A percentile compares a stretch with the other conserved stretches of the same genome.
Conservation (phyloP, 2,113 vertebrate species). For the Leucoraja erinaceus region DNA sequence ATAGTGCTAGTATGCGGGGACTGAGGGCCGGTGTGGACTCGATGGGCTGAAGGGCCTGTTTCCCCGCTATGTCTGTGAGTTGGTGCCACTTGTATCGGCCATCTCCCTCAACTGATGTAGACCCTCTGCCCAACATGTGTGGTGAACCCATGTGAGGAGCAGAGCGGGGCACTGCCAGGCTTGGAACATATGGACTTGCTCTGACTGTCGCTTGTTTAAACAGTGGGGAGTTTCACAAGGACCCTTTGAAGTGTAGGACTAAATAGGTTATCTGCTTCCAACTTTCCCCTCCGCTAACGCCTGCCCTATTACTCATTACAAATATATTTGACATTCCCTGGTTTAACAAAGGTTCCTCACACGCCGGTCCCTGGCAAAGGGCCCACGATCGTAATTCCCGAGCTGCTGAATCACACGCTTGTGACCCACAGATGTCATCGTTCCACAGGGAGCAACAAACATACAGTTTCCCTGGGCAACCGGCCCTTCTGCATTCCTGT, state of each 20-base stretch:
- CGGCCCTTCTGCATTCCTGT: not conserved
- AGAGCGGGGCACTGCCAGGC: not conserved
- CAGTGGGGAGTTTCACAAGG: not conserved
- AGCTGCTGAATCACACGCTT: not conserved
- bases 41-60: no score
- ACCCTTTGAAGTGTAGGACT: not conserved
- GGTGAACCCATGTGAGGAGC: not conserved
- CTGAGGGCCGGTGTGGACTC: no score
- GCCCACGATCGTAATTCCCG: not conserved
- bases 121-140: not conserved
- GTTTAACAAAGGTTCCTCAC: constrained; percentile 6
- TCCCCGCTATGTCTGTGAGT: no score
- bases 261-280: not conserved
- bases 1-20: no score
- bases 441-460: constrained; percentile 22
- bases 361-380: not conserved
- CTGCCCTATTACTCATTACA: constrained; percentile 7
- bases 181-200: not conserved
- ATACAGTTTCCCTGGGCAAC: not conserved
- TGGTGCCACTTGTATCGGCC: not conserved
- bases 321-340: constrained; percentile 19
- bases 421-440: constrained; percentile 14
- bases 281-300: not conserved
- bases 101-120: not conserved
- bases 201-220: not conserved